Percentiles rank a stretch among this genome's conserved stretches.
These are phyloP conservation scores for Sphaerophoria rueppellii DNA, from an alignment of 2,888 invertebrate species.

Conservation along the genomic window DNA sequence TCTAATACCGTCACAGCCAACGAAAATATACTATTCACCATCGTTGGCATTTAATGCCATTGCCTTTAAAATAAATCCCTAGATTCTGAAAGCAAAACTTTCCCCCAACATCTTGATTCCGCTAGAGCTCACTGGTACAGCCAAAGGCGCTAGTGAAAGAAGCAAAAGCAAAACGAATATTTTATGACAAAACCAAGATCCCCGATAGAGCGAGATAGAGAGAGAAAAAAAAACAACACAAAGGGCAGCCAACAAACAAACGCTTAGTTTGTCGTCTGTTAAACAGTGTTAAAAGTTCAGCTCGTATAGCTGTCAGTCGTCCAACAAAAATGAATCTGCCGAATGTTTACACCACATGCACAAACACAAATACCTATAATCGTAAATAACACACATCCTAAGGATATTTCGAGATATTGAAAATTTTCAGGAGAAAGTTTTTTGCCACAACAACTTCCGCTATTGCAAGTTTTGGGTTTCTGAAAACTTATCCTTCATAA, in stretches of 20 bases:
- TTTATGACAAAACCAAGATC: constrained; percentile 49
- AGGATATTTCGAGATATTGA: constrained; percentile 59
- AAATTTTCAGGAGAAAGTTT: constrained; percentile 52
- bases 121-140: constrained; percentile 22
- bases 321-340: constrained; percentile 40
- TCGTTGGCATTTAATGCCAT: constrained; percentile 22
- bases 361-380: not conserved
- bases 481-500: constrained; percentile 2
- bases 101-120: constrained; percentile 41
- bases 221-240: not conserved
- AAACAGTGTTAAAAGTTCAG: not conserved
- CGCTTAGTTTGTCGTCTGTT: not conserved
- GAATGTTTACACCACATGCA: constrained; percentile 41
- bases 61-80: constrained; percentile 48
- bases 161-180: constrained; percentile 63
- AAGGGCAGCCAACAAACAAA: not conserved
- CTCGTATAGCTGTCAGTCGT: not conserved
- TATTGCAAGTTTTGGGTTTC: not conserved
- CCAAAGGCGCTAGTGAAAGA: constrained; percentile 20
- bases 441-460: constrained; percentile 44
- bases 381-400: not conserved
- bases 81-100: constrained; percentile 34
- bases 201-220: not conserved
- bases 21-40: not conserved
- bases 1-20: not conserved